A percentile compares a stretch with the other conserved stretches of the same genome.
Conservation (phyloP, 1,140 invertebrate species). For the Holcopasites calliopsidis region DNA sequence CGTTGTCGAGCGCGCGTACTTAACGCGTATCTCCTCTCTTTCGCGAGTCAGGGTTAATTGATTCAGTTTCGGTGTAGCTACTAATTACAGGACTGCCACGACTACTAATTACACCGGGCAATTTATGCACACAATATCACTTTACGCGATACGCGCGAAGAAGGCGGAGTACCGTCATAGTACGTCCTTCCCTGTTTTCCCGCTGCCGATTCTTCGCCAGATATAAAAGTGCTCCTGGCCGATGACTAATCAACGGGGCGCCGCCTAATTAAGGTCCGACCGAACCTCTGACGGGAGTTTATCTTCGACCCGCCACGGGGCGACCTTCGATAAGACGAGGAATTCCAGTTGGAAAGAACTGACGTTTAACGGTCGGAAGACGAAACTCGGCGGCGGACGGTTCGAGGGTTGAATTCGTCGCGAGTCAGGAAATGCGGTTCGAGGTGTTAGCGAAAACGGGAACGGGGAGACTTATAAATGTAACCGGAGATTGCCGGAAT, state of each 20-base stretch:
- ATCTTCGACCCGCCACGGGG: constrained; percentile 31
- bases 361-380: constrained; percentile 14
- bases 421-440: constrained; percentile 41
- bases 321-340: constrained; percentile 42
- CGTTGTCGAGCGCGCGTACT: too few relatives aligned
- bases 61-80: neutral
- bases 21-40: neutral
- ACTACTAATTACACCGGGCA: constrained; percentile 3
- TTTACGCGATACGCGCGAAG: neutral
- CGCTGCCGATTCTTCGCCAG: constrained; percentile 17
- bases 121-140: constrained; percentile 18
- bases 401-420: constrained; percentile 42
- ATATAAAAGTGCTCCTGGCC: constrained; percentile 9
- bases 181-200: constrained; percentile 2
- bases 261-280: constrained; percentile 48
- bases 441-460: neutral
- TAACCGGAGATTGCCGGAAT: constrained; percentile 15
- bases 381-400: constrained; percentile 21
- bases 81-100: neutral
- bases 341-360: constrained; percentile 26
- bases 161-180: neutral
- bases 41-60: neutral
- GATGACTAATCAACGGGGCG: constrained; percentile 49
- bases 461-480: constrained; percentile 19
- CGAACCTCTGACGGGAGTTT: constrained; percentile 41